Evolutionary conservation across 2,797 vertebrate genomes (phyloP).

Genomic region (Pangasius macronema): DNA sequence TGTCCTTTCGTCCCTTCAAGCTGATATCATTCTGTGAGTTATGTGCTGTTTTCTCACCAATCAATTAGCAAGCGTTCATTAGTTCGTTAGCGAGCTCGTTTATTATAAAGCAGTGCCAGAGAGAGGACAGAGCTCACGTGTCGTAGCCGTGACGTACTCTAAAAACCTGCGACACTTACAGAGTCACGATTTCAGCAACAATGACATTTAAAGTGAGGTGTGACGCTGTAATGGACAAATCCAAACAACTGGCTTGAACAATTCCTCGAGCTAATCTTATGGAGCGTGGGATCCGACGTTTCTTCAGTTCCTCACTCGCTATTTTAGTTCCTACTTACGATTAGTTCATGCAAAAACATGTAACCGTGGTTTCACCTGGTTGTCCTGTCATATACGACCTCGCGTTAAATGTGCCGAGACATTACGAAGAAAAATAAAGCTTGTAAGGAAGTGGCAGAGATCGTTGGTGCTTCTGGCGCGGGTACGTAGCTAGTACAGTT

Average conservation of each 20-base stretch:
- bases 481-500: background rate
- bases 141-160: conserved; percentile 43
- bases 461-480: background rate
- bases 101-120: conserved; percentile 70
- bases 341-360: background rate
- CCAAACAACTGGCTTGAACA: background rate
- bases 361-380: background rate
- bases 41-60: conserved; percentile 78
- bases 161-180: background rate
- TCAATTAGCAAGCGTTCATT: conserved; percentile 79
- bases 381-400: background rate
- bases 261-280: background rate
- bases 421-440: background rate
- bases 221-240: background rate
- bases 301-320: background rate
- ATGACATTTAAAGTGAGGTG: background rate
- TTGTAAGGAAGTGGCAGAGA: background rate
- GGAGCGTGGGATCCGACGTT: background rate
- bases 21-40: conserved; percentile 71
- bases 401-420: background rate
- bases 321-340: background rate
- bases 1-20: conserved; percentile 67
- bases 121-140: conserved; percentile 54
- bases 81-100: conserved; percentile 75
- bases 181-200: background rate